Percentiles rank a stretch among this genome's conserved stretches.
These are phyloP conservation scores for Chloroceryle aenea DNA, from an alignment of 2,113 vertebrate species.

Conservation along the genomic window DNA sequence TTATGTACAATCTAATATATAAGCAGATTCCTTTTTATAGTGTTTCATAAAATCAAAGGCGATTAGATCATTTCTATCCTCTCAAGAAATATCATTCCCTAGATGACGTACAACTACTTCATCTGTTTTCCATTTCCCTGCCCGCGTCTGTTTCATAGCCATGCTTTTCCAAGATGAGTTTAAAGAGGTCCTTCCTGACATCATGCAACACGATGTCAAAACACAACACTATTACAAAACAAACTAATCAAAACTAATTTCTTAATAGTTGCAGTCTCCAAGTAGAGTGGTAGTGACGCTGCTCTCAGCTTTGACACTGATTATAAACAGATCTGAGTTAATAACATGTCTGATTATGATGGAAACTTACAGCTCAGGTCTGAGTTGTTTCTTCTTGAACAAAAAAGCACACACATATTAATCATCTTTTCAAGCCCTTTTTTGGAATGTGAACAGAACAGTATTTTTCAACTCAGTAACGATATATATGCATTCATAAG, in stretches of 20 bases:
- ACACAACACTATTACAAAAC: conserved; percentile 66
- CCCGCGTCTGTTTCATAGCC: conserved; percentile 72
- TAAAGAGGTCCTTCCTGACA: conserved; percentile 66
- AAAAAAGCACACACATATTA: background rate
- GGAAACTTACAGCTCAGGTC: conserved; percentile 12
- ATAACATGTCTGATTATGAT: background rate
- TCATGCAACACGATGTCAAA: conserved; percentile 69
- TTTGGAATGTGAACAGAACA: background rate
- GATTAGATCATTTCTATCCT: conserved; percentile 58
- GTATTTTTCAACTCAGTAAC: background rate
- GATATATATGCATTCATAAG: background rate
- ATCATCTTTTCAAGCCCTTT: background rate
- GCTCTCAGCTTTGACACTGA: conserved; percentile 36
- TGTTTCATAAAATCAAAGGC: conserved; percentile 51
- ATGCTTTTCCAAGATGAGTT: conserved; percentile 74
- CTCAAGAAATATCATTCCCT: conserved; percentile 52
- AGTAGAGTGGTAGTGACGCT: background rate
- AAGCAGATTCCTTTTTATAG: conserved; percentile 44
- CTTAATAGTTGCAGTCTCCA: conserved; percentile 7
- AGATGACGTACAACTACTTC: conserved; percentile 52
- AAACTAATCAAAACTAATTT: conserved; percentile 58
- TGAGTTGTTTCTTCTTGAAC: background rate
- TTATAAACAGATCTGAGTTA: conserved; percentile 50
- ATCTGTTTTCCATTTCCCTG: conserved; percentile 77
- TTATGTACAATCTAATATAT: conserved; percentile 31